Conservation (phyloP, 2,113 vertebrate species). For the Xyliphius kryptos region DNA sequence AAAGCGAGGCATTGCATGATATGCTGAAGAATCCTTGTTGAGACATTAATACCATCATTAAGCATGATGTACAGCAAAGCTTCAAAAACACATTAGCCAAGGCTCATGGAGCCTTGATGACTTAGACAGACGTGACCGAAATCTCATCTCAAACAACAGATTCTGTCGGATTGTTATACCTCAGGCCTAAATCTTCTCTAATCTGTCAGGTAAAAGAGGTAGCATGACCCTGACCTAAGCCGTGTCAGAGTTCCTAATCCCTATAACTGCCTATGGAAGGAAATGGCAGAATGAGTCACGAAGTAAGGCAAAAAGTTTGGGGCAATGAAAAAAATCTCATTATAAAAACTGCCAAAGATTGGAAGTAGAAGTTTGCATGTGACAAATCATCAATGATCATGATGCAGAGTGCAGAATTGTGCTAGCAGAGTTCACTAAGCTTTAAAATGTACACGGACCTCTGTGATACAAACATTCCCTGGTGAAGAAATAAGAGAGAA, state of each 20-base stretch:
- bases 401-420: constrained; percentile 44
- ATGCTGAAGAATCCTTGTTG: background rate
- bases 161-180: background rate
- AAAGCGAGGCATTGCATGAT: background rate
- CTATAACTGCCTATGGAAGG: too few species aligned
- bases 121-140: background rate
- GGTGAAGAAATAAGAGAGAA: too few species aligned
- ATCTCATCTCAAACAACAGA: constrained; percentile 1
- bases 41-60: constrained; percentile 9
- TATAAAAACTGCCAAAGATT: too few species aligned
- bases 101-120: constrained; percentile 4
- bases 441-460: constrained; percentile 41
- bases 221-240: too few species aligned
- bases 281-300: too few species aligned
- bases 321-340: too few species aligned
- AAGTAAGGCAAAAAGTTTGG: too few species aligned
- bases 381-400: too few species aligned
- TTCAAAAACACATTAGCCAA: constrained; percentile 7
- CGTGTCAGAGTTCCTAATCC: too few species aligned
- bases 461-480: too few species aligned
- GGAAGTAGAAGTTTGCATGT: too few species aligned
- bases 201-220: background rate
- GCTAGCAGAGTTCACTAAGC: constrained; percentile 29
- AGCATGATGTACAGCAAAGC: constrained; percentile 9
- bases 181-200: too few species aligned